These are phyloP conservation scores for Eulemur coronatus DNA, from an alignment of 2,797 vertebrate species.

Conservation along the genomic window DNA sequence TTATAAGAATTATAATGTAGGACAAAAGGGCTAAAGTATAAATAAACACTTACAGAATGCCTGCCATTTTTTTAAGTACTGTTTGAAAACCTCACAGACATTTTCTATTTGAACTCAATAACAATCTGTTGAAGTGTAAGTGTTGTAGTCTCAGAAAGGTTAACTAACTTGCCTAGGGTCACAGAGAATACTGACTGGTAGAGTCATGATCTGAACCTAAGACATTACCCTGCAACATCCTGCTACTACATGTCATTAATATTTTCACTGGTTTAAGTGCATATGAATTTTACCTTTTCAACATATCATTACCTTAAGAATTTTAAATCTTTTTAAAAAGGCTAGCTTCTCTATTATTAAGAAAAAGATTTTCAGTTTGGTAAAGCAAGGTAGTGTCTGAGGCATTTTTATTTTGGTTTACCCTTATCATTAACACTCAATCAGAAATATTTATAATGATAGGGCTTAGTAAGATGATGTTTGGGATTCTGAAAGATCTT, in stretches of 20 bases:
- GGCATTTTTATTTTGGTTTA: background rate
- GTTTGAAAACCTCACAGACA: slow-evolving; percentile 31
- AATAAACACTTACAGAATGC: background rate
- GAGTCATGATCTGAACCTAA: background rate
- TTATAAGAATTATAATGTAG: background rate
- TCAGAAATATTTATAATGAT: slow-evolving; percentile 13
- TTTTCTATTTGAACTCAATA: slow-evolving; percentile 36
- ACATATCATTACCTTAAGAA: background rate
- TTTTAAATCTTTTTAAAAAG: background rate
- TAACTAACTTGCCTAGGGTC: slow-evolving; percentile 30
- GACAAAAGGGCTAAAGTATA: background rate
- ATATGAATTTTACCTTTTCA: slow-evolving; percentile 26
- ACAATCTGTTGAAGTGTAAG: slow-evolving; percentile 8
- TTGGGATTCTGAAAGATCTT: background rate
- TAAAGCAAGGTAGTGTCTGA: background rate
- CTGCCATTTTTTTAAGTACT: slow-evolving; percentile 38
- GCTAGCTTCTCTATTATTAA: background rate
- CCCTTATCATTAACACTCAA: background rate
- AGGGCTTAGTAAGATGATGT: background rate
- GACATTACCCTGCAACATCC: background rate
- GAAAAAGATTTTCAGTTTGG: background rate
- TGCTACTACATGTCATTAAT: background rate
- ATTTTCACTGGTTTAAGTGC: background rate
- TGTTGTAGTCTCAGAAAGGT: slow-evolving; percentile 3
- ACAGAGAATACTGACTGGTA: background rate